Evolutionary conservation across 37 sponge, comb jelly and placozoan genomes (phyloP), one percentile per base, ranked within the genome.

Genomic region (Amphimedon queenslandica): DNA sequence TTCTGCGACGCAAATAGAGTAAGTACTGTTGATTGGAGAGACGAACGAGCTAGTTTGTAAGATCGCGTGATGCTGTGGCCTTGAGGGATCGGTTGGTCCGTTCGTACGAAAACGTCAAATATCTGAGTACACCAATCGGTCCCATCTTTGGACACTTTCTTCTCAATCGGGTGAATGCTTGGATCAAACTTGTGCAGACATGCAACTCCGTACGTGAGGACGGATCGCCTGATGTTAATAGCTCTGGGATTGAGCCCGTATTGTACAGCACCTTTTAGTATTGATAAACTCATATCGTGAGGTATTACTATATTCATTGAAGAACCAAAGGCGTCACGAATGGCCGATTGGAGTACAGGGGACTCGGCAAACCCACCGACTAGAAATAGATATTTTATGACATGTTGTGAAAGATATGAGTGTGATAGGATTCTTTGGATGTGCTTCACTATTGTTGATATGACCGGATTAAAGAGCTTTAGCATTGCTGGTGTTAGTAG

Each of bases 321-420:
- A 27, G 40, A 42, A 18, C 65, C 72, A 34, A 93, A 88, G 0
- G 77, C 79, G 8, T 78, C 70, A 31, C 64, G 70, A 20, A 90
- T 60, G 8, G 77, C 81, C 2, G 84, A 69, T 57, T 90, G 90
- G 1, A 90, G 75, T 20, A 84, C 82, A 2, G 77, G 85, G 34
- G 90, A 90, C 29, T 84, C 90, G 3, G 85, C 76, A 80, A 90
- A 90, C n/a, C 90, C 90, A 67, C 90, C 90, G 33, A 90, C 90
- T 25, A 90, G 81, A 69, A 90, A 90, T 11, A 84, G 64, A 58
- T 90, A 84, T 32, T 56, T 36, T 30, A 90, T 84, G n/a, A n/a
- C n/a, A n/a, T n/a, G n/a, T 1, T 70, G 38, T 1, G 29, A 28
- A 8, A 90, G 69, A 6, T 88, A 58, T 51, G 89, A 79, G 33